Base-by-base conservation (phyloP, 1,140 invertebrate species). In the Ylistrum balloti region DNA sequence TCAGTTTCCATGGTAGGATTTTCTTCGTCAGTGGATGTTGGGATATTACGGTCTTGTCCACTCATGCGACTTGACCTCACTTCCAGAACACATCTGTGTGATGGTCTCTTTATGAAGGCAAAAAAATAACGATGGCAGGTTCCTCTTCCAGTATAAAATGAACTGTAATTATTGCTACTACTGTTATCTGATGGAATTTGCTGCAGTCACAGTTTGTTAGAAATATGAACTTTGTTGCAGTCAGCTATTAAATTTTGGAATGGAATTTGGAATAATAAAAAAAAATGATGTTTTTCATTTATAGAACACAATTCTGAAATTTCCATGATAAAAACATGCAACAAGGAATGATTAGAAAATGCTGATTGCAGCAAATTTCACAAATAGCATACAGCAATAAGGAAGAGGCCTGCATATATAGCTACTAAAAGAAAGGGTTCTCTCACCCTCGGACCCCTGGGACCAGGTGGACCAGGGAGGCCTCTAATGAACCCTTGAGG, bases 361-460 rank as follows among this genome's bases (percentile, higher is more conserved):
- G 87, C 88, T 88, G 85, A 56, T 85, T 88, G 88, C 56, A 88
- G 85, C 85, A 88, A 85, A 88, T 33, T 88, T 88, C 88, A 88
- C 32, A 85, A 85, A n/a, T 48, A 33, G 48, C 85, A 35, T 35
- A 88, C 88, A 33, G n/a, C 15, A 85, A 11, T 33, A 33, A 56
- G 34, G 33, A 88, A 2, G 17, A 33, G 34, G 35, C 32, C 11
- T 3, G 33, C 33, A 33, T n/a, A 48, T 34, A 32, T 2, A 48
- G n/a, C n/a, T 33, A 35, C 33, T 13, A 38, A 38, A 38, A 7
- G 35, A 88, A 56, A 88, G 56, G 88, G 48, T 85, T 35, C 33
- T 56, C 86, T 88, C 88, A 88, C 90, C 85, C 88, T 89, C 38
- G 33, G 48, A 33, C 92, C 92, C 28, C 91, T 89, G 48, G 85